These are phyloP conservation scores for Copsychus sechellarum DNA, from an alignment of 2,113 vertebrate species.

Conservation along the genomic window DNA sequence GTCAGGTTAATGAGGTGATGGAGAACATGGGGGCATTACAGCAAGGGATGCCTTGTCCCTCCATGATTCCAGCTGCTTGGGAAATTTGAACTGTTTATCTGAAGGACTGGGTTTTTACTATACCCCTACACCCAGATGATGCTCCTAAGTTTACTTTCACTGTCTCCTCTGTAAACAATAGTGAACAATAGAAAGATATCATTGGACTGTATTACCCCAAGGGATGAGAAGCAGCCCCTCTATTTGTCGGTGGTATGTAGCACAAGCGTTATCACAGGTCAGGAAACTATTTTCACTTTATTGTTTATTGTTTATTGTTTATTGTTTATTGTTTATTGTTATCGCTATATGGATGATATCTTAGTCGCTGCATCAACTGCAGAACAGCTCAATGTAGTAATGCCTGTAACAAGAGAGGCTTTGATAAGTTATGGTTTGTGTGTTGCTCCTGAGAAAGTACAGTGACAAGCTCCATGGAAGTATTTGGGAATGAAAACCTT, in stretches of 20 bases:
- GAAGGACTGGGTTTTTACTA: neutral
- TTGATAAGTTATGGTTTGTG: neutral
- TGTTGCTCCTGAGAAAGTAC: neutral
- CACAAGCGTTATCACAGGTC: too few relatives aligned
- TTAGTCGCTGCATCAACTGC: neutral
- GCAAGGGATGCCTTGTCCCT: neutral
- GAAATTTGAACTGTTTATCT: too few relatives aligned
- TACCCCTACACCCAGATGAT: neutral
- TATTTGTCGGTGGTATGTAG: too few relatives aligned
- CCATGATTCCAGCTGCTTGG: neutral
- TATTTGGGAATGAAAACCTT: neutral
- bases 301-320: too few relatives aligned
- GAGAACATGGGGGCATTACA: neutral
- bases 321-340: too few relatives aligned
- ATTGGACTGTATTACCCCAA: too few relatives aligned
- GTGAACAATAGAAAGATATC: neutral
- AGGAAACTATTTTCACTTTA: neutral
- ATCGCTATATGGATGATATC: neutral
- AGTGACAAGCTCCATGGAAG: neutral
- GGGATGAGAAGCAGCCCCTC: too few relatives aligned
- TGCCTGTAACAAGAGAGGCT: neutral
- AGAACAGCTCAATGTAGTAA: neutral
- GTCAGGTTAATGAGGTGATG: neutral
- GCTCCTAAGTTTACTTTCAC: neutral
- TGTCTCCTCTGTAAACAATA: neutral